Evolutionary conservation across 2,888 invertebrate species (phyloP).

Genomic region (Cephus pygmeus): DNA sequence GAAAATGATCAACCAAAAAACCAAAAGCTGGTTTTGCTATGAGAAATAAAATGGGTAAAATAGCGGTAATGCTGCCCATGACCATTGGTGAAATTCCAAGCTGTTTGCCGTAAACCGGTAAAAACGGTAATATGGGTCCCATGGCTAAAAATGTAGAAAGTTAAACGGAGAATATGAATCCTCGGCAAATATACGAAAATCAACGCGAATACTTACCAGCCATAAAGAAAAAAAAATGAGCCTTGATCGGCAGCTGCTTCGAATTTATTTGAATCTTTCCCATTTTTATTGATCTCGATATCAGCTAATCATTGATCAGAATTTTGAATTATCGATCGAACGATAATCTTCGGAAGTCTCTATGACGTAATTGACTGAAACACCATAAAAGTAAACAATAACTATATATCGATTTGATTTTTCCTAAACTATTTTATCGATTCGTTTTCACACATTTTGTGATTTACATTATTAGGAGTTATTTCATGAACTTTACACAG

Average conservation of each 20-base stretch:
- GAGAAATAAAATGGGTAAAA: slow-evolving; percentile 81
- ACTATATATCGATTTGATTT: neutral
- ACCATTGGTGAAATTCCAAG: slow-evolving; percentile 79
- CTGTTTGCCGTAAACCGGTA: slow-evolving; percentile 82
- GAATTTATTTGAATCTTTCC: slow-evolving; percentile 73
- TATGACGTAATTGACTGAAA: neutral
- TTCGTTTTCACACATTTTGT: neutral
- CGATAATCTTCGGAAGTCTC: neutral
- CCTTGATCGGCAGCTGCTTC: slow-evolving; percentile 82
- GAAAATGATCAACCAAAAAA: slow-evolving; percentile 79
- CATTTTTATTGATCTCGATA: slow-evolving; percentile 18
- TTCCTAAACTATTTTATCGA: neutral
- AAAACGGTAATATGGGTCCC: slow-evolving; percentile 83
- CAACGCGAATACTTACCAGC: slow-evolving; percentile 74
- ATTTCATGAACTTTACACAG: neutral
- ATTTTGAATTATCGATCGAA: neutral
- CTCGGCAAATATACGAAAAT: neutral
- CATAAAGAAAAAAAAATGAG: slow-evolving; percentile 89
- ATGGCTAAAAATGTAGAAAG: slow-evolving; percentile 70
- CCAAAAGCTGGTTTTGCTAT: slow-evolving; percentile 83
- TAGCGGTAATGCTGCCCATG: slow-evolving; percentile 82
- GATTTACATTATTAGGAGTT: neutral
- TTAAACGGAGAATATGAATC: neutral
- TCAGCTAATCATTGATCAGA: neutral
- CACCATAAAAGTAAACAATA: neutral